Percentiles rank a stretch among this genome's conserved stretches.
Conservation (phyloP, 1,140 invertebrate species). For the Littorina saxatilis region DNA sequence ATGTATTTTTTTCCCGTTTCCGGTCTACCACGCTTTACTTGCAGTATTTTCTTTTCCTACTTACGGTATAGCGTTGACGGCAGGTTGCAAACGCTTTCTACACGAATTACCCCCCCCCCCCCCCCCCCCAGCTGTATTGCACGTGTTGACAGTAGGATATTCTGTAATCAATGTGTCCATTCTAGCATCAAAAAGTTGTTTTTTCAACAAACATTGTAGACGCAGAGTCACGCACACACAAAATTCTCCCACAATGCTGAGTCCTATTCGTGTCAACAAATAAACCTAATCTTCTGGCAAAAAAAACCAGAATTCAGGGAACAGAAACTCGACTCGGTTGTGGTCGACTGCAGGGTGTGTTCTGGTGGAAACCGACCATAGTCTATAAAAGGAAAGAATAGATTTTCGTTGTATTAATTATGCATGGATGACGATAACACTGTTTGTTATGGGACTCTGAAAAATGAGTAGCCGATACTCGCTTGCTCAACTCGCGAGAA, state of each 20-base stretch:
- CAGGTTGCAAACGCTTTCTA: too few relatives aligned
- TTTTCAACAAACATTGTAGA: conserved; percentile 13
- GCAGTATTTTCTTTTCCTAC: not conserved
- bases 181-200: conserved; percentile 6
- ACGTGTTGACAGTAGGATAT: conserved; percentile 8
- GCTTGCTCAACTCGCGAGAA: too few relatives aligned
- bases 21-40: not conserved
- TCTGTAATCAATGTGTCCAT: conserved; percentile 12
- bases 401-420: conserved; percentile 3
- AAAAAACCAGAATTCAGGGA: not conserved
- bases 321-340: not conserved
- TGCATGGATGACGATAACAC: not conserved
- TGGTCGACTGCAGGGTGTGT: not conserved
- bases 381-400: not conserved
- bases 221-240: not conserved
- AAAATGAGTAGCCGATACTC: too few relatives aligned
- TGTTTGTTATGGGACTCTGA: not conserved
- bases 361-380: not conserved
- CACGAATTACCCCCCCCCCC: not conserved
- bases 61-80: not conserved
- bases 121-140: not conserved
- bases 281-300: not conserved
- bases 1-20: not conserved
- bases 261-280: not conserved
- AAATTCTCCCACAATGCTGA: not conserved